Evolutionary conservation across 2,888 invertebrate species (phyloP).

Genomic region (Heterodera filipjevi): DNA sequence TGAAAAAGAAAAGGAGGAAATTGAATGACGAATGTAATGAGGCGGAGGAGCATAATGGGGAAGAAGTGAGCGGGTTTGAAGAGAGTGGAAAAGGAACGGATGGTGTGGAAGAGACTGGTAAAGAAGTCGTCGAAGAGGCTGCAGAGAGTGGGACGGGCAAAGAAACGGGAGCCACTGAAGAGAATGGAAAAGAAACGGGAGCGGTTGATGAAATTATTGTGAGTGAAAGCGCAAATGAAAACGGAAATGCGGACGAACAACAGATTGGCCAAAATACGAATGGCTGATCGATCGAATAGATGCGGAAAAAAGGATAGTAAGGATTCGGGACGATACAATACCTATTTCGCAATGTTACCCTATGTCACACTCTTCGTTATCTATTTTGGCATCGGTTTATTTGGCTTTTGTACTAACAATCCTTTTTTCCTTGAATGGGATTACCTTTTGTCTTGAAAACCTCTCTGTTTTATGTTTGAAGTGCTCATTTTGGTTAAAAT

Average conservation of each 20-base stretch:
- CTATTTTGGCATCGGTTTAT: too few relatives aligned
- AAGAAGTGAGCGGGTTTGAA: neutral
- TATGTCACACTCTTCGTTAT: too few relatives aligned
- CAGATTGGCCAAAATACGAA: neutral
- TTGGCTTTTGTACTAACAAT: too few relatives aligned
- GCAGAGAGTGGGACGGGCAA: neutral
- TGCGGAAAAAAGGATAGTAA: neutral
- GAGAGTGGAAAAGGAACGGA: neutral
- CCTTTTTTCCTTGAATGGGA: too few relatives aligned
- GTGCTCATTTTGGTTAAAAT: too few relatives aligned
- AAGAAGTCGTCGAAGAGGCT: neutral
- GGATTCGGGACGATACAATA: too few relatives aligned
- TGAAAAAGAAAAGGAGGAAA: slow-evolving; percentile 3
- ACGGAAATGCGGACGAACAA: neutral
- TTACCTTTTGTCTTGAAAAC: too few relatives aligned
- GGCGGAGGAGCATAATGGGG: neutral
- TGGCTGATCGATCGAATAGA: neutral
- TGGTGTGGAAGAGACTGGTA: neutral
- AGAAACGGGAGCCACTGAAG: neutral
- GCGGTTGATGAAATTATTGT: too few relatives aligned
- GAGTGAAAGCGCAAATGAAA: neutral
- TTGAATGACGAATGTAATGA: neutral
- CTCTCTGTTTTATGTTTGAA: too few relatives aligned
- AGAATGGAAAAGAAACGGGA: neutral
- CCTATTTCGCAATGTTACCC: too few relatives aligned